A percentile compares a stretch with the other conserved stretches of the same genome.
Evolutionary conservation across 1,140 invertebrate species (phyloP).

Genomic region (Psilanteris sp.): DNA sequence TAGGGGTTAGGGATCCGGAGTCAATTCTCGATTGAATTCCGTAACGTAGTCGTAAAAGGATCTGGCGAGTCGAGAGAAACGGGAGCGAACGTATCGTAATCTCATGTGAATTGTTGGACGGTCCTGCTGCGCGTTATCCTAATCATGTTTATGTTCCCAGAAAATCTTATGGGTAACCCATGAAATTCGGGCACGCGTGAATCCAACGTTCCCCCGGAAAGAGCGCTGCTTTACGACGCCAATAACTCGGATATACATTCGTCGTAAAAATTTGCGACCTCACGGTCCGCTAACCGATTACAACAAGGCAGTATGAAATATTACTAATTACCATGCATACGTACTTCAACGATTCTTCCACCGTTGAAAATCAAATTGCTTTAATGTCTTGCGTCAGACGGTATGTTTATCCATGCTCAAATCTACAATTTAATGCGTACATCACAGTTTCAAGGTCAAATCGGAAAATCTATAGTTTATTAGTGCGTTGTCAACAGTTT

Average conservation of each 20-base stretch:
- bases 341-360: too few species aligned
- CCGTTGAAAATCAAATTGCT: too few species aligned
- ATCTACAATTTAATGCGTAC: too few species aligned
- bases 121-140: constrained; percentile 67
- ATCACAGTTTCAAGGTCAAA: too few species aligned
- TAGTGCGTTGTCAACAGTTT: too few species aligned
- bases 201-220: constrained; percentile 70
- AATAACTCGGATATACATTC: constrained; percentile 40
- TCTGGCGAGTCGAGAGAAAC: constrained; percentile 54
- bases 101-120: constrained; percentile 70
- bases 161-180: constrained; percentile 47
- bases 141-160: constrained; percentile 77
- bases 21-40: constrained; percentile 70
- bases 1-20: constrained; percentile 30
- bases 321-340: too few species aligned
- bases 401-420: too few species aligned
- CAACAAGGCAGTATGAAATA: constrained; percentile 8
- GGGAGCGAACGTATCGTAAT: constrained; percentile 74
- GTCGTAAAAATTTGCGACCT: constrained; percentile 48
- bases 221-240: constrained; percentile 70
- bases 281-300: not conserved
- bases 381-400: too few species aligned
- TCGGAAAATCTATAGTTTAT: too few species aligned
- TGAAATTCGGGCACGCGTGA: constrained; percentile 64
- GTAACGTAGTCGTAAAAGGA: constrained; percentile 75